Evolutionary conservation across 2,797 vertebrate species (phyloP).

Genomic region (Tadarida brasiliensis): DNA sequence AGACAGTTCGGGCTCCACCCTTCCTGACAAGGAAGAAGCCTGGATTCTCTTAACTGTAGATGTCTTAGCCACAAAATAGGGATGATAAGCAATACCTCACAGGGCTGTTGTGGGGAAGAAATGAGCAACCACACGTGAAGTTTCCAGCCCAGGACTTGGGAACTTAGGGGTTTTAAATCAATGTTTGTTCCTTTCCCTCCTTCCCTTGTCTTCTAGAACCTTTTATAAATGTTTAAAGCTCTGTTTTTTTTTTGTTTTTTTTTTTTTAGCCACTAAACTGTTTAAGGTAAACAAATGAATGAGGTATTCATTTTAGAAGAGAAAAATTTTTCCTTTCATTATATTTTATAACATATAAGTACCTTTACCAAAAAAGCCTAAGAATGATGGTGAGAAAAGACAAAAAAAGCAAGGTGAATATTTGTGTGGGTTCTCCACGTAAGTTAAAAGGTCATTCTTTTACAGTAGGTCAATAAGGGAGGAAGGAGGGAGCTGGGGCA

Average conservation of each 20-base stretch:
- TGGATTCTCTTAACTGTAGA: background rate
- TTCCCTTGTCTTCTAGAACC: background rate
- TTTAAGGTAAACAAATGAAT: background rate
- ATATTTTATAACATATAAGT: background rate
- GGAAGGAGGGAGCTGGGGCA: background rate
- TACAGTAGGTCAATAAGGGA: background rate
- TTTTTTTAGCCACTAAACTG: background rate
- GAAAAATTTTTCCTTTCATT: constrained; percentile 3
- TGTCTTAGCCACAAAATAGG: background rate
- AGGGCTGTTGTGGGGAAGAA: background rate
- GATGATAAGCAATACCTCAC: background rate
- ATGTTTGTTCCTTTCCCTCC: background rate
- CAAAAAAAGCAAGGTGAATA: background rate
- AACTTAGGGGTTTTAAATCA: background rate
- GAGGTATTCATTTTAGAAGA: constrained; percentile 17
- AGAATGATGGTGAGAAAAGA: background rate
- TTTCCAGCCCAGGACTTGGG: background rate
- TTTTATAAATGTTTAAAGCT: background rate
- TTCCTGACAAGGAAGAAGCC: background rate
- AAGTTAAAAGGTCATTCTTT: background rate
- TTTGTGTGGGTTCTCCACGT: background rate
- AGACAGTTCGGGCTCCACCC: background rate
- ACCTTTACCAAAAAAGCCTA: background rate
- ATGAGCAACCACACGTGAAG: background rate
- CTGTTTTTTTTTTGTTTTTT: background rate